Evolutionary conservation across 2,888 invertebrate species (phyloP).

Genomic region (Dendrolimus pini): DNA sequence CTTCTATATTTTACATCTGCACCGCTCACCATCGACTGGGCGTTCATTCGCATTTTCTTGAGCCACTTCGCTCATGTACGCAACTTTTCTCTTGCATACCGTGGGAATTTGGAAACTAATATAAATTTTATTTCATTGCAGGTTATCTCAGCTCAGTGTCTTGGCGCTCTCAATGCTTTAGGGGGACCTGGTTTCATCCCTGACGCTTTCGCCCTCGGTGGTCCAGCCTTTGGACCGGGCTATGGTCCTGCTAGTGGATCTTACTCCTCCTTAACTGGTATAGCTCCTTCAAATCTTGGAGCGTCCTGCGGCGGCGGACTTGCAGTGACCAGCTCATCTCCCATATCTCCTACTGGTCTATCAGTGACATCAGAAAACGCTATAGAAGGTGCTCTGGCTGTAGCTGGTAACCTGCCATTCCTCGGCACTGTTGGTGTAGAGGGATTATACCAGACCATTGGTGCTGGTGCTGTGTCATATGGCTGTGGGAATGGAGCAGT

Average conservation of each 20-base stretch:
- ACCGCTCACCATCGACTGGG: too few relatives aligned
- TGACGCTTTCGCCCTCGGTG: conserved; percentile 10
- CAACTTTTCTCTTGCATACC: too few relatives aligned
- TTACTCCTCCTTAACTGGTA: neutral
- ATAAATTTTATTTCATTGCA: neutral
- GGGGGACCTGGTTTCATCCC: neutral
- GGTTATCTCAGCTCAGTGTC: neutral
- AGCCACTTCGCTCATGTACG: too few relatives aligned
- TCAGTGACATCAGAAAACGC: conserved; percentile 25
- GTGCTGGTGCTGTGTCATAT: conserved; percentile 22
- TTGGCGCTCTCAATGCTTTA: neutral
- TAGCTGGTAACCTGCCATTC: conserved; percentile 19
- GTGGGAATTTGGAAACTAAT: too few relatives aligned
- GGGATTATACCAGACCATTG: conserved; percentile 17
- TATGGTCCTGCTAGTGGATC: neutral
- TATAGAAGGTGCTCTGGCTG: conserved; percentile 23
- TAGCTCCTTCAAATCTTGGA: conserved; percentile 1
- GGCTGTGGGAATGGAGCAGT: conserved; percentile 18
- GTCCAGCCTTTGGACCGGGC: conserved; percentile 9
- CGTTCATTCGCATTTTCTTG: too few relatives aligned
- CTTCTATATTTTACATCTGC: too few relatives aligned
- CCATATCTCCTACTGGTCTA: conserved; percentile 16
- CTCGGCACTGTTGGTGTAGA: conserved; percentile 19
- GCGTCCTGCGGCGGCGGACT: conserved; percentile 19
- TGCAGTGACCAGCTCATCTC: conserved; percentile 26